These are phyloP conservation scores for Portevinia maculata DNA, from an alignment of 2,888 invertebrate species.

Conservation along the genomic window DNA sequence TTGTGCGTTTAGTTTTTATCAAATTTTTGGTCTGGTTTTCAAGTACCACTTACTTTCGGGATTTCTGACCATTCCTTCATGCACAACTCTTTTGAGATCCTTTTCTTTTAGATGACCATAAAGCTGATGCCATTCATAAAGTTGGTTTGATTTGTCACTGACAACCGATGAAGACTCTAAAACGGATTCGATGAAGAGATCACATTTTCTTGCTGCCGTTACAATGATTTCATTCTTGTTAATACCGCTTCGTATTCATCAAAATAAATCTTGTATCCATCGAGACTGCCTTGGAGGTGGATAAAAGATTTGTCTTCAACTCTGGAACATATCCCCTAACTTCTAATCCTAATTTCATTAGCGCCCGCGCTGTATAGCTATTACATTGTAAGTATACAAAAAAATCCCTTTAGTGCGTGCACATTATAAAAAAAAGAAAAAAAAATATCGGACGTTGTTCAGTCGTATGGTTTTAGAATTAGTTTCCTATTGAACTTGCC, in stretches of 20 bases:
- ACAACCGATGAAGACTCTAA: too few species aligned
- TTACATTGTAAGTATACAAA: too few species aligned
- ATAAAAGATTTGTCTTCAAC: too few species aligned
- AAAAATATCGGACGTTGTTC: constrained; percentile 57
- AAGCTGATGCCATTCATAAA: constrained; percentile 28
- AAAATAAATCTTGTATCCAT: constrained; percentile 65
- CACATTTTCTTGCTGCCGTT: too few species aligned
- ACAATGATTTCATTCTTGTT: constrained; percentile 5
- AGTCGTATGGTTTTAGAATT: constrained; percentile 36
- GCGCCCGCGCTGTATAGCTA: too few species aligned
- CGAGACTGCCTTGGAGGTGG: constrained; percentile 64
- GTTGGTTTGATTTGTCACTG: constrained; percentile 21
- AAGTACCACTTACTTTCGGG: not conserved
- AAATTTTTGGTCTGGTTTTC: constrained; percentile 4
- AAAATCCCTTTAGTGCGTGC: too few species aligned
- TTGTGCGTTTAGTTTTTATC: constrained; percentile 22
- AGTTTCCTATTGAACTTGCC: constrained; percentile 15
- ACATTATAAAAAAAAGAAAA: too few species aligned
- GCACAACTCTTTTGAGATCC: constrained; percentile 7
- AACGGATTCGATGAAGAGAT: constrained; percentile 10
- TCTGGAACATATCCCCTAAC: too few species aligned
- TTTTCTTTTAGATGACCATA: constrained; percentile 12
- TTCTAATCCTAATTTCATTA: too few species aligned
- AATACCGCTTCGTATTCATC: constrained; percentile 9
- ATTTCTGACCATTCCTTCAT: constrained; percentile 3